Conservation (phyloP, 2,797 vertebrate genomes). For the Myotis myotis region DNA sequence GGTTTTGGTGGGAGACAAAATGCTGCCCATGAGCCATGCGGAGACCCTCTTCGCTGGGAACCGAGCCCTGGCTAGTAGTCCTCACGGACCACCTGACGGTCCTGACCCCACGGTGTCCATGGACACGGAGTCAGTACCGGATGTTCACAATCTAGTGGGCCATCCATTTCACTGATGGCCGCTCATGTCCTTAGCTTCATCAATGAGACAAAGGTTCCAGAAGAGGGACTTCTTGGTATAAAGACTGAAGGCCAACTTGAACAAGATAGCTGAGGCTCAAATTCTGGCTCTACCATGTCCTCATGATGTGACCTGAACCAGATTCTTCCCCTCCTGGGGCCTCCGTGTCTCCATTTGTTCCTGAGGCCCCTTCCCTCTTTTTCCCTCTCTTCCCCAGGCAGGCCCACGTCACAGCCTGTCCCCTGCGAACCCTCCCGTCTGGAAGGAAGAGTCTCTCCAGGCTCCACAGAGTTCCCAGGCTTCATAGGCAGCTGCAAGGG, state of each 20-base stretch:
- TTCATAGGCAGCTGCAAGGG: background rate
- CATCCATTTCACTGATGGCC: background rate
- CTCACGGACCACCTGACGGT: background rate
- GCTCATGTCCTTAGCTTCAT: background rate
- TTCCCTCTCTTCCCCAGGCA: background rate
- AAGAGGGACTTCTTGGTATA: background rate
- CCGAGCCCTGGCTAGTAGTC: background rate
- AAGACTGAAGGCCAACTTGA: background rate
- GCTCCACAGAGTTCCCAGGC: slow-evolving; percentile 47
- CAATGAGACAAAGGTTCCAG: background rate
- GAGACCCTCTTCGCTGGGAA: slow-evolving; percentile 13
- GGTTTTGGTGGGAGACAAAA: slow-evolving; percentile 11
- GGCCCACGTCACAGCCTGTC: background rate
- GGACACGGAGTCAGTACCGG: background rate
- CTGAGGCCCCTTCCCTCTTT: background rate
- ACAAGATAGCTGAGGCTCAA: background rate
- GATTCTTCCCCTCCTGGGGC: background rate
- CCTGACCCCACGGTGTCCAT: background rate
- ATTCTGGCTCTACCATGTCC: background rate
- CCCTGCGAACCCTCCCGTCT: background rate
- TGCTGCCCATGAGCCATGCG: background rate
- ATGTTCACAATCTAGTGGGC: background rate
- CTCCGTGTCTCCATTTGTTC: background rate
- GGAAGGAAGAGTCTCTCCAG: background rate
- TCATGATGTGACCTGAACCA: background rate